Evolutionary conservation across 2,113 vertebrate genomes (phyloP).

Genomic region (Centropus bengalensis): DNA sequence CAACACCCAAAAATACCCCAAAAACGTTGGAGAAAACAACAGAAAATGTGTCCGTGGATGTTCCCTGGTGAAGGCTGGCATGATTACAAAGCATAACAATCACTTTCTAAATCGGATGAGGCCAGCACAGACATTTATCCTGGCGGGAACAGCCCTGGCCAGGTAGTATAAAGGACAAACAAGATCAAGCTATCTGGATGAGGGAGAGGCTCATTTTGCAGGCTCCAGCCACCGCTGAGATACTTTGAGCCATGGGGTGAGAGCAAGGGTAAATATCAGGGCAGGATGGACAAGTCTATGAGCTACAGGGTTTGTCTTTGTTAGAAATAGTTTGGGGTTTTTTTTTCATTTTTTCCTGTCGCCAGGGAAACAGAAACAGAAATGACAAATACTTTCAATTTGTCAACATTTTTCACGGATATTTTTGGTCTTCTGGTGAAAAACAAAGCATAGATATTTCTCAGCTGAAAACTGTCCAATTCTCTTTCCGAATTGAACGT

Average conservation of each 20-base stretch:
- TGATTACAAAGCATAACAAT: neutral
- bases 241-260: neutral
- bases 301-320: neutral
- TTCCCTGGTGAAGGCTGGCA: neutral
- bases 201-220: neutral
- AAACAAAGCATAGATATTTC: neutral
- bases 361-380: slow-evolving; percentile 54
- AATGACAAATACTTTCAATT: slow-evolving; percentile 37
- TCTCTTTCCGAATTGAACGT: neutral
- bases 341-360: neutral
- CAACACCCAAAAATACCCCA: neutral
- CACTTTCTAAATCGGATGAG: neutral
- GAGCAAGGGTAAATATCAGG: neutral
- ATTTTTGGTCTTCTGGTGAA: slow-evolving; percentile 21
- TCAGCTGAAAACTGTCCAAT: neutral
- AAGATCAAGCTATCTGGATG: neutral
- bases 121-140: neutral
- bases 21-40: neutral
- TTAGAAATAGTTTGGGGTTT: neutral
- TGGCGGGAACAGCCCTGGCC: neutral
- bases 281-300: neutral
- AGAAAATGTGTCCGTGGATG: neutral
- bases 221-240: neutral
- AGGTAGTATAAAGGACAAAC: neutral
- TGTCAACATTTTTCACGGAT: neutral